These are phyloP conservation scores for Toxotes jaculatrix DNA, from an alignment of 2,113 vertebrate genomes.

Conservation along the genomic window DNA sequence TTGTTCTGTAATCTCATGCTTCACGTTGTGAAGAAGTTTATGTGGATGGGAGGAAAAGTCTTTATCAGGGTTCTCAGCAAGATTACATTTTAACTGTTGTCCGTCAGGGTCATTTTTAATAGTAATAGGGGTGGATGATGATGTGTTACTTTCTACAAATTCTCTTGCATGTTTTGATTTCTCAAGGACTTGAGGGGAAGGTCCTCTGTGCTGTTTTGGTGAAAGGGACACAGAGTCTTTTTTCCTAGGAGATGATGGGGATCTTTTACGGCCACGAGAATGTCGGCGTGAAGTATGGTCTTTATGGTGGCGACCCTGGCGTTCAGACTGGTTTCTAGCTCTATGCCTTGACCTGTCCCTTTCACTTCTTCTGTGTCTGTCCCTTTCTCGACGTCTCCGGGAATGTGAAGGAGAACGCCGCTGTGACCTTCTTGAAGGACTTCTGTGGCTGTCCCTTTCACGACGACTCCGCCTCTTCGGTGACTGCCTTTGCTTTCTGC, in stretches of 20 bases:
- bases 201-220: constrained; percentile 46
- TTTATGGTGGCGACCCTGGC: constrained; percentile 65
- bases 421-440: constrained; percentile 70
- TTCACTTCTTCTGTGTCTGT: constrained; percentile 76
- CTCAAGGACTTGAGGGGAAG: constrained; percentile 59
- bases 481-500: constrained; percentile 70
- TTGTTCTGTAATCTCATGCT: constrained; percentile 55
- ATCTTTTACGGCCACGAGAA: constrained; percentile 70
- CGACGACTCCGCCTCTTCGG: constrained; percentile 75
- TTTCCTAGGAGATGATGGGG: constrained; percentile 70
- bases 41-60: constrained; percentile 12
- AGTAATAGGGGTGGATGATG: not conserved
- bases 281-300: constrained; percentile 59
- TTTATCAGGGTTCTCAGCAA: constrained; percentile 30
- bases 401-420: constrained; percentile 73
- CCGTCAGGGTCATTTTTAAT: constrained; percentile 60
- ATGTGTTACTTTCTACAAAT: constrained; percentile 24
- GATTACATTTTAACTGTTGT: constrained; percentile 34
- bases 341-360: constrained; percentile 74
- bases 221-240: constrained; percentile 62
- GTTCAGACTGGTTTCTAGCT: constrained; percentile 71
- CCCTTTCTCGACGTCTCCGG: constrained; percentile 68
- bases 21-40: constrained; percentile 40
- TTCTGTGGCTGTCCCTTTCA: constrained; percentile 70
- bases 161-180: constrained; percentile 70